phyloP scores from a whole-genome alignment of 2,797 vertebrate genomes.

The Thamnophis elegans region DNA sequence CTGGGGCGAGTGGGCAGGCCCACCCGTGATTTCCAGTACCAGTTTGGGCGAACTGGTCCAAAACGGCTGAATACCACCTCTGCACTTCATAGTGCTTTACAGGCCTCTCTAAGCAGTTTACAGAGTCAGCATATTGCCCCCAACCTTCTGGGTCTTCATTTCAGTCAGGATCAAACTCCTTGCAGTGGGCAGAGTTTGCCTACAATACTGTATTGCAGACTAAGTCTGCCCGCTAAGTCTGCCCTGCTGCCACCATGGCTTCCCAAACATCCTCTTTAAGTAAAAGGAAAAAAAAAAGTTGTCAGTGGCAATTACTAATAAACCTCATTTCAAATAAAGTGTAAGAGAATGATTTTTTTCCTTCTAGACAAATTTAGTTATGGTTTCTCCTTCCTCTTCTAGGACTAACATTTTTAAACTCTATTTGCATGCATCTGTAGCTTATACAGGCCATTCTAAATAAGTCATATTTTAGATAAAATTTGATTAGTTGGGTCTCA shows the following conservation, averaged over 20 bases:
- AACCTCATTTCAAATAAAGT: not conserved
- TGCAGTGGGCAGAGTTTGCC: not conserved
- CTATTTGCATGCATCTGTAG: not conserved
- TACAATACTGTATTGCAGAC: not conserved
- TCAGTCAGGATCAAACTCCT: not conserved
- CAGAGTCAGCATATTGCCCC: not conserved
- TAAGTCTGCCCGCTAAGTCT: not conserved
- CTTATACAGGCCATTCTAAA: not conserved
- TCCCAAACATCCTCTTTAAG: not conserved
- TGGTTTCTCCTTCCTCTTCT: not conserved
- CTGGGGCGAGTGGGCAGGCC: no score
- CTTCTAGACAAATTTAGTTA: not conserved
- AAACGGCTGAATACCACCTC: no score
- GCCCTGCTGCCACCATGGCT: not conserved
- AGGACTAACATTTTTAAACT: not conserved
- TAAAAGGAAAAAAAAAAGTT: not conserved
- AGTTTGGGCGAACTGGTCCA: no score
- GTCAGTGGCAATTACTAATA: not conserved
- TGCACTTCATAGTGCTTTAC: not conserved
- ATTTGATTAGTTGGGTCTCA: constrained; percentile 34
- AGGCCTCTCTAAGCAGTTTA: not conserved
- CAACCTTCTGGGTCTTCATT: not conserved
- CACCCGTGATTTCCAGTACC: no score
- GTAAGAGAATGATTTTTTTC: not conserved
- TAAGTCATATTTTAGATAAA: not conserved